These are phyloP conservation scores for Atta texana DNA, from an alignment of 1,140 invertebrate genomes.

Conservation along the genomic window DNA sequence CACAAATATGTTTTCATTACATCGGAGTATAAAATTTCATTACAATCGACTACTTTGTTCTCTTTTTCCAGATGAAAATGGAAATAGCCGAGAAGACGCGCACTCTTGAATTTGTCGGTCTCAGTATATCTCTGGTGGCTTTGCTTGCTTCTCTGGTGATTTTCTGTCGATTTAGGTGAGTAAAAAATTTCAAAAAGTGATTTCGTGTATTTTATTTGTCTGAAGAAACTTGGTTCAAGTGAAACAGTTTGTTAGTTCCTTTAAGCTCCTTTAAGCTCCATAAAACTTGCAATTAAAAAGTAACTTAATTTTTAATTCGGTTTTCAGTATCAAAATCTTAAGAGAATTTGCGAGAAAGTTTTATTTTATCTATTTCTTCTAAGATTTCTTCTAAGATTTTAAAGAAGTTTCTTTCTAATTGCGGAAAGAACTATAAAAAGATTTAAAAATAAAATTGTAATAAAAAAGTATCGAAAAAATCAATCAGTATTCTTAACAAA, in stretches of 20 bases:
- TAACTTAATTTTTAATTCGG: neutral
- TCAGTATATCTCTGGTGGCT: conserved; percentile 92
- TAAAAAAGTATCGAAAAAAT: too few species aligned
- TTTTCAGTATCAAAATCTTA: neutral
- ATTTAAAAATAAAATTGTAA: too few species aligned
- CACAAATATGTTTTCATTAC: neutral
- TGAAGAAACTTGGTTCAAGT: neutral
- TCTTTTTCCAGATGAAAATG: conserved; percentile 87
- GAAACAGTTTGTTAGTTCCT: neutral
- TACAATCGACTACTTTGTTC: neutral
- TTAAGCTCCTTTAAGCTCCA: too few species aligned
- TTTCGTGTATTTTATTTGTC: neutral
- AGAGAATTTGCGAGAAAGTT: neutral
- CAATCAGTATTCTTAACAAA: too few species aligned
- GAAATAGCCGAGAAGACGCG: conserved; percentile 92
- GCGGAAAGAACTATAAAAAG: too few species aligned
- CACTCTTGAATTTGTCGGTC: conserved; percentile 93
- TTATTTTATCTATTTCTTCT: neutral
- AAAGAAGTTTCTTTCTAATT: neutral
- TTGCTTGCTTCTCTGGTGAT: conserved; percentile 92
- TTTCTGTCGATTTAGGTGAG: conserved; percentile 93
- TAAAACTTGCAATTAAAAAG: neutral
- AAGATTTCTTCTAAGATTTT: neutral
- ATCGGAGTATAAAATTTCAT: neutral
- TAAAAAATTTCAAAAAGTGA: conserved; percentile 18